Conservation (phyloP, 2,888 invertebrate genomes). For the Onthophagus sagittarius region DNA sequence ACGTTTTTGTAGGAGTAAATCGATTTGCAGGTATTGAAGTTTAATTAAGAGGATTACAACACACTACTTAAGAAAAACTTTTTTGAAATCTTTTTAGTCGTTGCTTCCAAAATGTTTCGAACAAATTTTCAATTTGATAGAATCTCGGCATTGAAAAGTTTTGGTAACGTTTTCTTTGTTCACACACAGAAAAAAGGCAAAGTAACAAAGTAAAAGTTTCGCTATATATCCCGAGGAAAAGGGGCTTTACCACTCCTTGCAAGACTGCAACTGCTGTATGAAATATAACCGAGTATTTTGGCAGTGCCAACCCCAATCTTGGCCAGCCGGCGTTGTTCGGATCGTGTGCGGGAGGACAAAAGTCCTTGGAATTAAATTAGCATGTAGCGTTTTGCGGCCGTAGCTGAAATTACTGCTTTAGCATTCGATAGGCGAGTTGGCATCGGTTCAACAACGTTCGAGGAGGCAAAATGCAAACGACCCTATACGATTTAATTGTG, state of each 20-base stretch:
- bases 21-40: background rate
- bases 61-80: background rate
- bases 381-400: background rate
- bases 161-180: background rate
- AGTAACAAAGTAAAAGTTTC: background rate
- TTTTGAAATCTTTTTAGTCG: too few relatives aligned
- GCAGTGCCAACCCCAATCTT: background rate
- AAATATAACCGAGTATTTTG: background rate
- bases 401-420: background rate
- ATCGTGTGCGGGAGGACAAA: background rate
- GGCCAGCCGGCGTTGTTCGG: background rate
- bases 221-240: background rate
- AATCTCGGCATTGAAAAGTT: background rate
- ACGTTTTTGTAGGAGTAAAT: too few relatives aligned
- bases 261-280: background rate
- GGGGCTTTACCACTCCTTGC: background rate
- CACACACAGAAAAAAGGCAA: background rate
- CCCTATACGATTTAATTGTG: constrained; percentile 10
- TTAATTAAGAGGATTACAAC: background rate
- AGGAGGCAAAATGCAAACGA: background rate
- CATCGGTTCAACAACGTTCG: background rate
- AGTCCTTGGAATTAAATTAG: background rate
- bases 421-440: background rate
- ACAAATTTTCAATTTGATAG: background rate
- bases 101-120: too few relatives aligned